A percentile compares a stretch with the other conserved stretches of the same genome.
Conservation (phyloP, 1,140 invertebrate species). For the Drosophila parabipectinata region DNA sequence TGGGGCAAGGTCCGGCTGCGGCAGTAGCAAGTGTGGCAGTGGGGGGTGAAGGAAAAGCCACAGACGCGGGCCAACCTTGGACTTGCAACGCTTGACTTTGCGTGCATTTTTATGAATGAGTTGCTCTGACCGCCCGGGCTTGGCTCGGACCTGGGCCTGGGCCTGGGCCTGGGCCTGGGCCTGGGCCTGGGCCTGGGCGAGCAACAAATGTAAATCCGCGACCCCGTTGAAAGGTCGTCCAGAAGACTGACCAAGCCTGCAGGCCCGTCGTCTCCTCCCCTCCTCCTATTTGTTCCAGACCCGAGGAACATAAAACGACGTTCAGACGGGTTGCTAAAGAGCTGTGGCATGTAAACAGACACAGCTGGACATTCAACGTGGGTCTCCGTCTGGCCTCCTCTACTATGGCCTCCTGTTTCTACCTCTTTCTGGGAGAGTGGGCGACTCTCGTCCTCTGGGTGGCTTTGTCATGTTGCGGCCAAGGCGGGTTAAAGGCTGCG, state of each 20-base stretch:
- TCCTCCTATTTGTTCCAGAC: slow-evolving; percentile 11
- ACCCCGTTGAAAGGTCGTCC: slow-evolving; percentile 66
- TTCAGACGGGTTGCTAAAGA: slow-evolving; percentile 58
- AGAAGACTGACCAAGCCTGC: slow-evolving; percentile 28
- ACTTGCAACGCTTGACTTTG: slow-evolving; percentile 64
- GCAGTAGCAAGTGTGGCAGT: background rate
- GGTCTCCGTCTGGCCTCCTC: slow-evolving; percentile 19
- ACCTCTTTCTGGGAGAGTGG: too few relatives aligned
- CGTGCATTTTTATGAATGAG: slow-evolving; percentile 79
- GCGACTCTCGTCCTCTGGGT: slow-evolving; percentile 6
- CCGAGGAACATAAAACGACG: slow-evolving; percentile 46
- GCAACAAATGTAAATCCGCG: slow-evolving; percentile 76
- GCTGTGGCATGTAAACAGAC: slow-evolving; percentile 66
- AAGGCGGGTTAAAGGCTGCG: slow-evolving; percentile 44
- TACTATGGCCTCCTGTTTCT: too few relatives aligned
- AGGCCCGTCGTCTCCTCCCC: slow-evolving; percentile 16
- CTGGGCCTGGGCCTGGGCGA: slow-evolving; percentile 13
- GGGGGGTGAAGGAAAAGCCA: slow-evolving; percentile 30
- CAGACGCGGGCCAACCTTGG: slow-evolving; percentile 70
- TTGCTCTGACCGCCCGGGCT: slow-evolving; percentile 1
- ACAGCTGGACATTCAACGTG: slow-evolving; percentile 57
- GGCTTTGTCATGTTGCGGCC: slow-evolving; percentile 47
- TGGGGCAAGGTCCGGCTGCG: background rate
- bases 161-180: slow-evolving; percentile 7
- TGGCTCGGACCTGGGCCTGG: slow-evolving; percentile 3